phyloP scores from a whole-genome alignment of 2,797 vertebrate genomes.

The Tokudaia muenninki region DNA sequence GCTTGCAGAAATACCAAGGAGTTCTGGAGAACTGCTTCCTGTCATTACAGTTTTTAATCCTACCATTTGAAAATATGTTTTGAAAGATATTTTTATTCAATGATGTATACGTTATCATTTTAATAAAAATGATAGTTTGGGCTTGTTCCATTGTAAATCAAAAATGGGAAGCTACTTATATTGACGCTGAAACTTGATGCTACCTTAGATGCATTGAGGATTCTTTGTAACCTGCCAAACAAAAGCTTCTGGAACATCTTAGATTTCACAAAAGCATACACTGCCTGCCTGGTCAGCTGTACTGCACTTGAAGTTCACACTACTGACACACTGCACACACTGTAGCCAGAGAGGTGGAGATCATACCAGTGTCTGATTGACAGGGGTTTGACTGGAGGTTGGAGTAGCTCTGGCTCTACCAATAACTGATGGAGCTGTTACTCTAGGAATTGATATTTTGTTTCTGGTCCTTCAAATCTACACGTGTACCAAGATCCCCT shows the following conservation, averaged over 20 bases:
- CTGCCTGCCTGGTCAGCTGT: background rate
- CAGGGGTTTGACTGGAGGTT: rapidly evolving
- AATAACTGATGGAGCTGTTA: background rate
- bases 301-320: background rate
- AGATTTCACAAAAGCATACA: background rate
- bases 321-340: background rate
- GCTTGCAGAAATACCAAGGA: background rate
- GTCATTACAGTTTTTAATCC: background rate
- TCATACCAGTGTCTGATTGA: too few relatives aligned
- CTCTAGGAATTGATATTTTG: too few relatives aligned
- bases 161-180: background rate
- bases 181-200: background rate
- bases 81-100: background rate
- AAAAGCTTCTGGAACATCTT: background rate
- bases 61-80: background rate
- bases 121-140: background rate
- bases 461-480: background rate
- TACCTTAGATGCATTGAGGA: background rate
- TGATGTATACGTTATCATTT: background rate
- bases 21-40: background rate
- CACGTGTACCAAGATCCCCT: background rate
- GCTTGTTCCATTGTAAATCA: background rate
- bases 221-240: background rate
- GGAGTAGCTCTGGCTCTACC: background rate
- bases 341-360: too few relatives aligned